Percentiles rank a stretch among this genome's conserved stretches.
Evolutionary conservation across 2,797 vertebrate genomes (phyloP).

Genomic region (Tarsius wallacei): DNA sequence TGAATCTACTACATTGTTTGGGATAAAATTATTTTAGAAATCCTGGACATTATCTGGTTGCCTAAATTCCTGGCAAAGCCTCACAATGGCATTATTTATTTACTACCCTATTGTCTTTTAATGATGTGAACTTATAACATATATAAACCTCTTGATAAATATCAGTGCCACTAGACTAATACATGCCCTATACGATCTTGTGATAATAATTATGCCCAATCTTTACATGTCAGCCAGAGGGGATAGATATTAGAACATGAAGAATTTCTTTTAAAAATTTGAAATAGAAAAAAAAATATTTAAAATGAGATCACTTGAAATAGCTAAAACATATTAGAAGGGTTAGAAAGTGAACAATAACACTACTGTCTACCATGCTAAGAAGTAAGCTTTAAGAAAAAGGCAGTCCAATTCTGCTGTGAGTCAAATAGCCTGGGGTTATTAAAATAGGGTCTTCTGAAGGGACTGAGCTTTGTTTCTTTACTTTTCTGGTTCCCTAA

Average conservation of each 20-base stretch:
- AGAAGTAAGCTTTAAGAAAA: neutral
- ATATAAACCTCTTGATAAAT: neutral
- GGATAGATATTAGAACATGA: neutral
- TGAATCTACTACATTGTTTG: neutral
- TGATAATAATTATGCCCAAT: neutral
- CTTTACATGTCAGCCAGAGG: neutral
- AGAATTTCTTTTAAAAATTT: neutral
- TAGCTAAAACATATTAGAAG: neutral
- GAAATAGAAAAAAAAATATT: neutral
- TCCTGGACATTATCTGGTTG: neutral
- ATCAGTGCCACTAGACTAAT: neutral
- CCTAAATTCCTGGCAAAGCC: fast-evolving
- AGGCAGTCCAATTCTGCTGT: too few species aligned
- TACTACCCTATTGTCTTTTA: neutral
- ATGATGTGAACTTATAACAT: neutral
- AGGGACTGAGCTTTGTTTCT: neutral
- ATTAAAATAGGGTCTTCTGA: neutral
- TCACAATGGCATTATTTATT: neutral
- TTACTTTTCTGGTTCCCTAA: slow-evolving; percentile 3
- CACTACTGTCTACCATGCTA: neutral
- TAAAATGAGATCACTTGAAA: neutral
- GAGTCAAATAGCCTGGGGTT: neutral
- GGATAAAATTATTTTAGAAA: slow-evolving; percentile 24
- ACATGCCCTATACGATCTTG: neutral
- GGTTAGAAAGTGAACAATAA: neutral